Evolutionary conservation across 2,888 invertebrate species (phyloP).

Genomic region (Syrphus vitripennis): DNA sequence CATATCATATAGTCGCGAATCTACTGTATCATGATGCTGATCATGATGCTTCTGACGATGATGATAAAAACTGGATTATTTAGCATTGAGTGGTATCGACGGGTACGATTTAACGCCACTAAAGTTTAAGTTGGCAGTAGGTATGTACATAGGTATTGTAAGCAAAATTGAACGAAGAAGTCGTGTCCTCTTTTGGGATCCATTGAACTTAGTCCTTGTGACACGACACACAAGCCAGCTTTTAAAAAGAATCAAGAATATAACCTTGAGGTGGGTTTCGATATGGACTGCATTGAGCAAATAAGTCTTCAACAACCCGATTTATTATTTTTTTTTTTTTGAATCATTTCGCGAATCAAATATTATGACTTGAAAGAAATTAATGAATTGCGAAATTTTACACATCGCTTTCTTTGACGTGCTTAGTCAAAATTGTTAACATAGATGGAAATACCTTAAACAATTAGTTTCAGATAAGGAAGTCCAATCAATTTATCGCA

Average conservation of each 20-base stretch:
- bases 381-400: background rate
- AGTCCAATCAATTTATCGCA: background rate
- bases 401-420: background rate
- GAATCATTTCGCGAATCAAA: background rate
- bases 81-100: background rate
- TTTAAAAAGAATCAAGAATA: background rate
- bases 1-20: background rate
- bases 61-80: conserved; percentile 1
- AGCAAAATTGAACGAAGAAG: background rate
- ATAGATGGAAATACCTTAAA: background rate
- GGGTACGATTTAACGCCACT: background rate
- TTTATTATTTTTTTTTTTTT: background rate
- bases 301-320: background rate
- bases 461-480: background rate
- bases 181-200: background rate
- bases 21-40: background rate
- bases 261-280: background rate
- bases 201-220: background rate
- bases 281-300: background rate
- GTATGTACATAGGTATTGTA: background rate
- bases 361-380: background rate
- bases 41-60: background rate
- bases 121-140: background rate
- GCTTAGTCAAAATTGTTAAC: background rate
- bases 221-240: background rate